Conservation (phyloP, 2,888 invertebrate genomes). For the Elegia similella region DNA sequence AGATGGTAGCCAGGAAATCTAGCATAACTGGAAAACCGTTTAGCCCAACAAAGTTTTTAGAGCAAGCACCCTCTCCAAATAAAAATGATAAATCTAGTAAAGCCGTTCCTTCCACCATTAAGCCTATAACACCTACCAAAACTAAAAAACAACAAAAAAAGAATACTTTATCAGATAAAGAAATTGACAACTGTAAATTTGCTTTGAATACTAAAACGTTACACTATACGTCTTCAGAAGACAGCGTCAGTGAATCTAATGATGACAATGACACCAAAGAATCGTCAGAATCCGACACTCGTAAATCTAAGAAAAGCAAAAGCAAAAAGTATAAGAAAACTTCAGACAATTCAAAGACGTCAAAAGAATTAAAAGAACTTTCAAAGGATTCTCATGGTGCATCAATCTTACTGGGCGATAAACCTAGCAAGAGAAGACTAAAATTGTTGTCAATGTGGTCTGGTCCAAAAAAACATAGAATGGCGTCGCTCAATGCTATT, state of each 20-base stretch:
- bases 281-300: constrained; percentile 64
- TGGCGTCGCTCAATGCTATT: constrained; percentile 93
- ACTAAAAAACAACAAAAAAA: constrained; percentile 56
- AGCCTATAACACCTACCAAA: constrained; percentile 37
- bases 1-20: constrained; percentile 78
- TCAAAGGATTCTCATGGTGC: constrained; percentile 72
- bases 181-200: constrained; percentile 69
- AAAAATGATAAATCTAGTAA: constrained; percentile 46
- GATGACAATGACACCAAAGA: constrained; percentile 71
- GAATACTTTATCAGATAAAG: constrained; percentile 62
- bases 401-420: constrained; percentile 56
- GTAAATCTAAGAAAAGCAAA: constrained; percentile 62
- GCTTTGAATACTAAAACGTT: constrained; percentile 58
- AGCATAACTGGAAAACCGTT: constrained; percentile 77
- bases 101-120: constrained; percentile 41
- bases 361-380: constrained; percentile 71
- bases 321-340: constrained; percentile 70
- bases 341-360: constrained; percentile 62
- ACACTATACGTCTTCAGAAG: constrained; percentile 69
- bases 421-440: constrained; percentile 76
- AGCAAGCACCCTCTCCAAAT: constrained; percentile 47
- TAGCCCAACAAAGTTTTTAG: constrained; percentile 68
- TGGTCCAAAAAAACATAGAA: constrained; percentile 91
- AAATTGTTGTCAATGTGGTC: constrained; percentile 86
- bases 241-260: constrained; percentile 70